Conservation (phyloP, 1,140 invertebrate species). For the Tribolium madens region DNA sequence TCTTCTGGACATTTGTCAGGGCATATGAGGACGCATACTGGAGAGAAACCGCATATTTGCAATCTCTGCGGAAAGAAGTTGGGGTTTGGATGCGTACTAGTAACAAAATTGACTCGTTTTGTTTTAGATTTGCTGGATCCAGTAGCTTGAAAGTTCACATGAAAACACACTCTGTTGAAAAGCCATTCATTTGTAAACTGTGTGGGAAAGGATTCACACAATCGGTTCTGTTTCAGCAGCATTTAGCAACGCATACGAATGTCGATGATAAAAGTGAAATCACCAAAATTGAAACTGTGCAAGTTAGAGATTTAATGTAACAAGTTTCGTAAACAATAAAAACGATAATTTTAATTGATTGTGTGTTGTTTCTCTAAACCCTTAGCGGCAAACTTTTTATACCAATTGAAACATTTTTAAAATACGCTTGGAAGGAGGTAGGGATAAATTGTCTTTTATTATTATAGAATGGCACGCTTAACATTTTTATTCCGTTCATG, state of each 20-base stretch:
- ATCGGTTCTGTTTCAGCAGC: constrained; percentile 71
- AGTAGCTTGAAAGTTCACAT: constrained; percentile 64
- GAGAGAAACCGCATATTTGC: constrained; percentile 61
- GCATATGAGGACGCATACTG: constrained; percentile 63
- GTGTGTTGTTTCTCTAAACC: background rate
- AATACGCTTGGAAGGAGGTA: too few species aligned
- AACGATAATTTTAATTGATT: background rate
- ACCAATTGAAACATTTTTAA: too few species aligned
- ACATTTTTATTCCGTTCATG: too few species aligned
- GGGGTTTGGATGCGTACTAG: constrained; percentile 5
- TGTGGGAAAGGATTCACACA: constrained; percentile 82
- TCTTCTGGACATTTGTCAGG: constrained; percentile 61
- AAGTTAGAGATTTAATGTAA: constrained; percentile 64
- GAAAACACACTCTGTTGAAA: constrained; percentile 70
- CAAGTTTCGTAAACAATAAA: background rate
- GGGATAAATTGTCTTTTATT: too few species aligned
- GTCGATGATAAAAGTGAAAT: constrained; percentile 53
- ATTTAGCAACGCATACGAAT: constrained; percentile 69
- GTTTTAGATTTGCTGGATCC: constrained; percentile 62
- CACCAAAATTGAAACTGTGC: constrained; percentile 61
- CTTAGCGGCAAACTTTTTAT: too few species aligned
- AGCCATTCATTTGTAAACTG: constrained; percentile 84
- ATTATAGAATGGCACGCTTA: too few species aligned
- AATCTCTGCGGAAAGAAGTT: constrained; percentile 62
- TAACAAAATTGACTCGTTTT: constrained; percentile 9